Evolutionary conservation across 2,888 invertebrate species (phyloP).

Genomic region (Aplocera efformata): DNA sequence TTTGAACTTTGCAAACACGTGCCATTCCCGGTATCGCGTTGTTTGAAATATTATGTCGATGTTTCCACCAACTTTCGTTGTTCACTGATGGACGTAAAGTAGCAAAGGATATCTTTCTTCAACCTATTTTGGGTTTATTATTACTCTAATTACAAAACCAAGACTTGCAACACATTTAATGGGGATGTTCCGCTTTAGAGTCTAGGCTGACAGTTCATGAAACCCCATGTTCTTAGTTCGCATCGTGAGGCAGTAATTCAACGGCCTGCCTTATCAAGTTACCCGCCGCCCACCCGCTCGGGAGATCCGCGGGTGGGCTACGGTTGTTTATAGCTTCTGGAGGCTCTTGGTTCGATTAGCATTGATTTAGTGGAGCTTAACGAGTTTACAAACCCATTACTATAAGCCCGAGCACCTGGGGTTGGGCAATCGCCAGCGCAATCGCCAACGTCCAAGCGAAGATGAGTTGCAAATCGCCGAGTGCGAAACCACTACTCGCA

Average conservation of each 20-base stretch:
- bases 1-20: slow-evolving; percentile 36
- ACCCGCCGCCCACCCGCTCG: too few relatives aligned
- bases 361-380: background rate
- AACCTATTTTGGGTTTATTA: too few relatives aligned
- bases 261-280: too few relatives aligned
- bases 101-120: slow-evolving; percentile 8
- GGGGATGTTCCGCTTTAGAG: too few relatives aligned
- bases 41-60: slow-evolving; percentile 18
- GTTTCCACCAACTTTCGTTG: slow-evolving; percentile 4
- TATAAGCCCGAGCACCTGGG: slow-evolving; percentile 1
- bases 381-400: slow-evolving; percentile 3
- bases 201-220: too few relatives aligned
- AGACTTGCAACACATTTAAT: too few relatives aligned
- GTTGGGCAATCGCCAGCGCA: slow-evolving; percentile 17
- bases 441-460: slow-evolving; percentile 18
- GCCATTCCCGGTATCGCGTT: slow-evolving; percentile 16
- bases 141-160: too few relatives aligned
- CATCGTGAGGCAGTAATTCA: too few relatives aligned
- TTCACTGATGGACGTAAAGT: slow-evolving; percentile 16
- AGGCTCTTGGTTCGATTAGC: background rate
- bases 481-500: slow-evolving; percentile 11
- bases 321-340: too few relatives aligned
- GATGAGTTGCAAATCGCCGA: slow-evolving; percentile 22
- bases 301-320: too few relatives aligned
- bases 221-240: too few relatives aligned